Conservation (phyloP, 2,888 invertebrate species). For the Nysson spinosus region DNA sequence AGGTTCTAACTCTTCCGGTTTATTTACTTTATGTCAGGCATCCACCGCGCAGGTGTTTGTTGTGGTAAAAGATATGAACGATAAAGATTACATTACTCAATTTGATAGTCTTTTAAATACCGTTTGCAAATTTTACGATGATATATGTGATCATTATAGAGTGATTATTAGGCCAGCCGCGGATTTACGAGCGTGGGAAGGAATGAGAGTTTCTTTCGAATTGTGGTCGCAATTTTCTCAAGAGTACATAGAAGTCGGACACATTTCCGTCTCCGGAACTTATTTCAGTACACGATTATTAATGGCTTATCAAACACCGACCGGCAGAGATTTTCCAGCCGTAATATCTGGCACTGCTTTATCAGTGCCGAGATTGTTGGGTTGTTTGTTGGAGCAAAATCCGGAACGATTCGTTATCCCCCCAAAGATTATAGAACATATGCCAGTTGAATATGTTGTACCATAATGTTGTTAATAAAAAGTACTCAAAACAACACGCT, state of each 20-base stretch:
- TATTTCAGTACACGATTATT: conserved; percentile 89
- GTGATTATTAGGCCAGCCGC: conserved; percentile 82
- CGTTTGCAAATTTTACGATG: conserved; percentile 81
- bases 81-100: conserved; percentile 78
- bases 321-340: conserved; percentile 81
- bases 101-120: conserved; percentile 80
- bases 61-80: conserved; percentile 77
- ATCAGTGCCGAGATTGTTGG: conserved; percentile 86
- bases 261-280: conserved; percentile 84
- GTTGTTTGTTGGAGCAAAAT: conserved; percentile 85
- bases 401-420: conserved; percentile 71
- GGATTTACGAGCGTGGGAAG: conserved; percentile 83
- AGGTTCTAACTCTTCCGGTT: conserved; percentile 75
- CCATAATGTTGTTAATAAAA: not conserved
- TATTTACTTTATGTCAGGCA: conserved; percentile 85
- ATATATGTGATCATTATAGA: conserved; percentile 84
- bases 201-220: conserved; percentile 84
- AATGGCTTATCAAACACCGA: conserved; percentile 82
- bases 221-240: conserved; percentile 84
- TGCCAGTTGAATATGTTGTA: conserved; percentile 13
- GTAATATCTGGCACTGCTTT: conserved; percentile 86
- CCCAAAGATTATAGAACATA: conserved; percentile 47
- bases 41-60: conserved; percentile 84
- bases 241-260: conserved; percentile 85
- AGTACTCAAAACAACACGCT: not conserved